Base-by-base conservation (phyloP, 2,888 invertebrate species). In the Tinea semifulvella region DNA sequence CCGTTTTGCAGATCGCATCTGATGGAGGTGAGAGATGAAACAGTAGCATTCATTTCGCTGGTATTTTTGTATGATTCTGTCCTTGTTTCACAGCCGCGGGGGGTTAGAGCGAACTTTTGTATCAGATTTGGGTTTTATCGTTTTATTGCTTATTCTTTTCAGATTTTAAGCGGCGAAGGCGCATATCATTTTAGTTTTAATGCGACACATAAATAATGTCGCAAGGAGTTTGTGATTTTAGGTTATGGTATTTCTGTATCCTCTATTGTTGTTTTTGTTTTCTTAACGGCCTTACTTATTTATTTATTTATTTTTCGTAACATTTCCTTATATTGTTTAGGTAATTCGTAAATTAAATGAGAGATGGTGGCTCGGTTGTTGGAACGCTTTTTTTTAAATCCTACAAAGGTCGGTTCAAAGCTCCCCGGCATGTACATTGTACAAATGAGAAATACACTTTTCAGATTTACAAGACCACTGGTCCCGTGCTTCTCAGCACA, bases 121-220 rank as follows among this genome's bases (percentile, higher is more conserved):
- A 80, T 80, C 80, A 77, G 80, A 80, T 79, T 80, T 77, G 77
- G 76, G 76, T 74, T 80, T 80, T 80, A 80, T 79, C 77, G 77
- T 80, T 80, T 80, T 80, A 80, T 79, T 79, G 80, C 80, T 76
- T 80, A 80, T 80, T 80, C 77, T 80, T 80, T 79, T 80, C 80
- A 79, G 79, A 80, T 80, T 80, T 80, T 79, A 77, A 77, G 73
- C 72, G 68, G 74, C 69, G 74, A 68, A 76, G 73, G 77, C n/a
- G n/a, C 77, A 76, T 77, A 80, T 79, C 77, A 79, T 79, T 80
- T 76, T 74, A 74, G 74, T 79, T 80, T 80, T 79, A 79, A 80
- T 77, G 76, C 61, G 63, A 63, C 56, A 56, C 71, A 74, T 80
- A 79, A 79, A 79, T 79, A 79, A 77, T 71, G 51, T 57, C 63